These are phyloP conservation scores for Corapipo altera DNA, from an alignment of 2,113 vertebrate species.

Conservation along the genomic window DNA sequence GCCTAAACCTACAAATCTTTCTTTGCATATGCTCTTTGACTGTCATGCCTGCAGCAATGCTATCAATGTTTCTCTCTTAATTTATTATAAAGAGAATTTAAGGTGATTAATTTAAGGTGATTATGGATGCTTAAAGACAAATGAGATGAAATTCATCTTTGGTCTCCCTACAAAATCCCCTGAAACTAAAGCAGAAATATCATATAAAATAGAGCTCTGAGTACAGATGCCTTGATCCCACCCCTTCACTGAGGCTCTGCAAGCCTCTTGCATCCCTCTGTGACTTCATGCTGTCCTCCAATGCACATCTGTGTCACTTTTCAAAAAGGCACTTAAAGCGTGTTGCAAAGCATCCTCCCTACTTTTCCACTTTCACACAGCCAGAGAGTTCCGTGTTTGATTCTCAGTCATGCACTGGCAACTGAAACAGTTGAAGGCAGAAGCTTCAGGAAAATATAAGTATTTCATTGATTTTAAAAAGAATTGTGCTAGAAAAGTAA, in stretches of 20 bases:
- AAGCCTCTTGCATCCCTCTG: not conserved
- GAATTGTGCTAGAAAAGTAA: not conserved
- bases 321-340: not conserved
- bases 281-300: not conserved
- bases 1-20: not conserved
- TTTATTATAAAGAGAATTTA: not conserved
- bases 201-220: not conserved
- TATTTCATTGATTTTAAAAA: not conserved
- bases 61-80: not conserved
- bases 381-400: not conserved
- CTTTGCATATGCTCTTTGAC: not conserved
- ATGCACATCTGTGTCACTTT: not conserved
- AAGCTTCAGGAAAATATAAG: not conserved
- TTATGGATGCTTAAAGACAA: not conserved
- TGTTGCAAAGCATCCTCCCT: not conserved
- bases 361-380: not conserved
- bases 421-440: not conserved
- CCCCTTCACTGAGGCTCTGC: not conserved
- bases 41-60: not conserved
- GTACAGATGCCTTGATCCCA: not conserved
- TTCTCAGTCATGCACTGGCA: not conserved
- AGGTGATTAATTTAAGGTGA: not conserved
- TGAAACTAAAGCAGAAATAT: not conserved
- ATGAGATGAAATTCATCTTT: not conserved
- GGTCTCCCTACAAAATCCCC: not conserved